Base-by-base conservation (phyloP, 2,797 vertebrate genomes). In the Cygnus olor region DNA sequence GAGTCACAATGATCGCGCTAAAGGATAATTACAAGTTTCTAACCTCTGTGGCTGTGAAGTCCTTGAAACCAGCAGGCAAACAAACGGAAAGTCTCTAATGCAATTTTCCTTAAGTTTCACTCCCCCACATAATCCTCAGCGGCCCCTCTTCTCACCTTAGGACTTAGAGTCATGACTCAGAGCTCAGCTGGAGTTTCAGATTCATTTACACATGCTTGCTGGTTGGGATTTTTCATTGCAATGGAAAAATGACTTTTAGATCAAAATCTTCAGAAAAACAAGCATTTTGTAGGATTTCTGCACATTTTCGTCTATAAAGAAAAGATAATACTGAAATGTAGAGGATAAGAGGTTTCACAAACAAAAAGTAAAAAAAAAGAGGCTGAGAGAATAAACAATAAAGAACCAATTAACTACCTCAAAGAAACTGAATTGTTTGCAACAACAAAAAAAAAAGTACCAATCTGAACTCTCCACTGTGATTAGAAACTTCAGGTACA, bases 381-480 rank as follows among this genome's bases (percentile, higher is more conserved):
- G 22, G 51, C 51, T 20, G 5, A 72, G 54, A 66, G 49, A 27
- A 57, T 44, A 89, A 76, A 69, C 93, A 95, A 36, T 36, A 36
- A 93, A 95, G 87, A 96, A 81, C 45, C 84, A 91, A 89, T 91
- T 96, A 95, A 88, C 70, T 79, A 65, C 85, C 72, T 92, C 77
- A 88, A 84, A 92, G 87, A 85, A 94, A 94, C 47, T 51, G 70
- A 94, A 96, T 81, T 94, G 70, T 73, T 89, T 83, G 64, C 60
- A 64, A 84, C 92, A 38, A 38, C 10, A 89, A 86, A 51, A 86
- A 51, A 5, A 58, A 11, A 27, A 86, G 20, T 51, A 74, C 73
- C 44, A 66, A 70, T 86, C 77, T 79, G 80, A 92, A 90, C 56
- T 88, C 77, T 56, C 40, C 20, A 57, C 16, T 86, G 38, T 79